phyloP scores from a whole-genome alignment of 1,140 invertebrate genomes.

The Drosophila ironensis region DNA sequence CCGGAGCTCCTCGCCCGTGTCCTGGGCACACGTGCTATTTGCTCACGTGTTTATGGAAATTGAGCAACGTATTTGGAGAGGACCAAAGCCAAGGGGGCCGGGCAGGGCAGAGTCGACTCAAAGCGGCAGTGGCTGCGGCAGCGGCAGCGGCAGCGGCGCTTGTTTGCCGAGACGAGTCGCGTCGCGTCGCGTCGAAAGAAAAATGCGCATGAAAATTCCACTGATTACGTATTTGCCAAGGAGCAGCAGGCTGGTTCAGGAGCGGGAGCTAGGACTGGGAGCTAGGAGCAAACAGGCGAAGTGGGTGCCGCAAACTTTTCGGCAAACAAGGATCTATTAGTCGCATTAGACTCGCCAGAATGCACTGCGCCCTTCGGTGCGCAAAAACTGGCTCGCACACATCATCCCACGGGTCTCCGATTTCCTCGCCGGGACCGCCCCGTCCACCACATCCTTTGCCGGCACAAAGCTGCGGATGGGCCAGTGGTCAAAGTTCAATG shows the following conservation, averaged over 20 bases:
- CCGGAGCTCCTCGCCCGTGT: too few species aligned
- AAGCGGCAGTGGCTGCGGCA: too few species aligned
- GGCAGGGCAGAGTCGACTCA: constrained; percentile 56
- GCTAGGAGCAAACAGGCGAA: constrained; percentile 18
- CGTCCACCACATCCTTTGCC: neutral
- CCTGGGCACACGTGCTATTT: constrained; percentile 72
- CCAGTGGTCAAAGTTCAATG: constrained; percentile 55
- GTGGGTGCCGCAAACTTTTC: constrained; percentile 40
- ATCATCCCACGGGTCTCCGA: neutral
- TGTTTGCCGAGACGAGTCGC: constrained; percentile 43
- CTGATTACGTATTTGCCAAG: constrained; percentile 76
- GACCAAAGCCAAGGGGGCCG: too few species aligned
- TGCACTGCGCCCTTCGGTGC: neutral
- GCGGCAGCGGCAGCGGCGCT: too few species aligned
- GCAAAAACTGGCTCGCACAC: too few species aligned
- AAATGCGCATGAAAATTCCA: constrained; percentile 72
- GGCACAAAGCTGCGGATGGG: neutral
- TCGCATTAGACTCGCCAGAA: constrained; percentile 64
- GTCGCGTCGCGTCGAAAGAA: constrained; percentile 16
- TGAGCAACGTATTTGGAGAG: constrained; percentile 75
- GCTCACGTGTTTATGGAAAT: constrained; percentile 80
- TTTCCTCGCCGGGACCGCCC: neutral
- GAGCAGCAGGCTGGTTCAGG: neutral
- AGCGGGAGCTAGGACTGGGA: neutral
- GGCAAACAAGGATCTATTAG: constrained; percentile 73